Conservation (phyloP, 2,797 vertebrate species). For the Myotis vivesi region DNA sequence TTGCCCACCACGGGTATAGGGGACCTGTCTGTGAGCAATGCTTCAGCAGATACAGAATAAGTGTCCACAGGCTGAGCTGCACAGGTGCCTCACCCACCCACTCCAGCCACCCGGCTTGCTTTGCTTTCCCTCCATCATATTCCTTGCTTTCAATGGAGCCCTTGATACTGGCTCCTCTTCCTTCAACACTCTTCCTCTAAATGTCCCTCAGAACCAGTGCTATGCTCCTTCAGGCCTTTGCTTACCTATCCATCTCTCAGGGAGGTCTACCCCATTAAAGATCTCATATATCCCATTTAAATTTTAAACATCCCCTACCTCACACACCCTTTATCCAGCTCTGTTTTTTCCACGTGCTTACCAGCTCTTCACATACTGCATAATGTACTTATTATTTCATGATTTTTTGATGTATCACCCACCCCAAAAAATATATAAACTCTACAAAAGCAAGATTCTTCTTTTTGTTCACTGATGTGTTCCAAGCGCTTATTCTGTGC, state of each 20-base stretch:
- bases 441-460: neutral
- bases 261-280: neutral
- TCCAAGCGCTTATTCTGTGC: neutral
- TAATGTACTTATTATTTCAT: neutral
- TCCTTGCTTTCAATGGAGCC: fast-evolving
- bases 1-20: too few species aligned
- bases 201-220: neutral
- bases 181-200: neutral
- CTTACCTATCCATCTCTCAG: neutral
- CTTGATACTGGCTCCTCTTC: neutral
- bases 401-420: neutral
- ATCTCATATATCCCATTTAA: neutral
- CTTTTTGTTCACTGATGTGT: neutral
- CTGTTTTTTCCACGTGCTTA: neutral
- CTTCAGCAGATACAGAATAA: neutral
- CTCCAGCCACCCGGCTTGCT: too few species aligned
- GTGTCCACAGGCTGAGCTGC: fast-evolving
- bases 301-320: neutral
- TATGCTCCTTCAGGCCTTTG: neutral
- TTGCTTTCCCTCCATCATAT: neutral
- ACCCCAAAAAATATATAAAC: neutral
- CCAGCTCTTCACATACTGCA: neutral
- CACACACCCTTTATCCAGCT: neutral
- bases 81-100: fast-evolving
- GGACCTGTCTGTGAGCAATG: neutral